These are phyloP conservation scores for Troglohyphantes excavatus DNA, from an alignment of 2,888 invertebrate species.

Conservation along the genomic window DNA sequence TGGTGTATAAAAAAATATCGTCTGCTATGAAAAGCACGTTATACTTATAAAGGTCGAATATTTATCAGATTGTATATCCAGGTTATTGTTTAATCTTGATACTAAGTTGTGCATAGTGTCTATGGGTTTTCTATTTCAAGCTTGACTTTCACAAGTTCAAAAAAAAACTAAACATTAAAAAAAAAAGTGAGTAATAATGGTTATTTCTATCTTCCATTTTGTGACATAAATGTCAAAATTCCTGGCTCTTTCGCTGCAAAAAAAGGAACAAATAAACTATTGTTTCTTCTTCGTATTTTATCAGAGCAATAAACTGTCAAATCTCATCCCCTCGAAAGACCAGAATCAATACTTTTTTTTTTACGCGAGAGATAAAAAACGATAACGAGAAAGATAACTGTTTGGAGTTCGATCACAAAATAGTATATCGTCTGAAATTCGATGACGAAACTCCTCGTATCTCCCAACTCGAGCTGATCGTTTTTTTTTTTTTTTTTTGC, in stretches of 20 bases:
- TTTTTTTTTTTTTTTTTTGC: not conserved
- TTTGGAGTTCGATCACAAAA: not conserved
- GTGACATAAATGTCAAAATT: no score
- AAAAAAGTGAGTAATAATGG: no score
- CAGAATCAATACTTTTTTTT: not conserved
- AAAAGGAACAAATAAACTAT: not conserved
- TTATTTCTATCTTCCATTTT: no score
- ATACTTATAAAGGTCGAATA: no score
- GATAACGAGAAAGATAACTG: not conserved
- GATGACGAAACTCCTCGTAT: not conserved
- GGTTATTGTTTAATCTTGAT: no score
- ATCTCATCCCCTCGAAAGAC: not conserved
- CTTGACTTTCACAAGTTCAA: no score
- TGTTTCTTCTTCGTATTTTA: not conserved
- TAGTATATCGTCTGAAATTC: not conserved
- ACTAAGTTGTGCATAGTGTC: no score
- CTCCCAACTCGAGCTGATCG: not conserved
- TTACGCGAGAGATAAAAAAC: not conserved
- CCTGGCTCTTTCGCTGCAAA: not conserved
- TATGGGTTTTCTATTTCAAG: no score
- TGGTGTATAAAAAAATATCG: no score
- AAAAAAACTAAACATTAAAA: no score
- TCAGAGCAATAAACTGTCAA: constrained; percentile 1
- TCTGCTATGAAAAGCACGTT: no score
- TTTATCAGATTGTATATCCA: no score